A percentile compares a stretch with the other conserved stretches of the same genome.
Evolutionary conservation across 1,140 invertebrate genomes (phyloP).

Genomic region (Anadara kagoshimensis): DNA sequence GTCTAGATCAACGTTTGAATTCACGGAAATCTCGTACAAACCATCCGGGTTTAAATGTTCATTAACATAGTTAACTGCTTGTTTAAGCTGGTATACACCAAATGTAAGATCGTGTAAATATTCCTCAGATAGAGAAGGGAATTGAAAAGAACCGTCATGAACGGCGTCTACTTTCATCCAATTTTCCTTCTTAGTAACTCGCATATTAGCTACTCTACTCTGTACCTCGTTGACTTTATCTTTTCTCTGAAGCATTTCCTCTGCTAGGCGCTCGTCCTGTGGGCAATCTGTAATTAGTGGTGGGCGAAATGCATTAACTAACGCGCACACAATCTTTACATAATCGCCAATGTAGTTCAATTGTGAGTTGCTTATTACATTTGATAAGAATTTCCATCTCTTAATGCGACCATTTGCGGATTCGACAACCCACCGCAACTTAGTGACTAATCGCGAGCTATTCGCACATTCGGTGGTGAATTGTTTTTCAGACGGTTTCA

Average conservation of each 20-base stretch:
- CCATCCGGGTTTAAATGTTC: too few relatives aligned
- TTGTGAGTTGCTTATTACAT: constrained; percentile 12
- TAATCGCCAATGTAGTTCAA: constrained; percentile 19
- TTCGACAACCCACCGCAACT: constrained; percentile 26
- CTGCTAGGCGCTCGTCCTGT: background rate
- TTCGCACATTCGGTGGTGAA: constrained; percentile 10
- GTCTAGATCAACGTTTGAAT: too few relatives aligned
- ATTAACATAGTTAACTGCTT: background rate
- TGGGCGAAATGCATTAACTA: constrained; percentile 1
- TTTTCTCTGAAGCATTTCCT: constrained; percentile 2
- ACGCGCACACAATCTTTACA: constrained; percentile 11
- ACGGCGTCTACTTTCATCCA: background rate
- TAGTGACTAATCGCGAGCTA: constrained; percentile 12
- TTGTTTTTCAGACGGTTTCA: constrained; percentile 6
- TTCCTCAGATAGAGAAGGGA: background rate
- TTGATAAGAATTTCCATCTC: constrained; percentile 17
- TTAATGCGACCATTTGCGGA: constrained; percentile 27
- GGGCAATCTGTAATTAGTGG: background rate
- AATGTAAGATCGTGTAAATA: constrained; percentile 5
- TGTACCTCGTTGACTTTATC: background rate
- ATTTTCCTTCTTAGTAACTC: background rate
- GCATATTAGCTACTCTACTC: background rate
- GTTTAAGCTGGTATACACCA: constrained; percentile 15
- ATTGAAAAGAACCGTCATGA: background rate
- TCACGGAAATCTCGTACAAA: too few relatives aligned